Evolutionary conservation across 2,888 invertebrate genomes (phyloP), one percentile per base, ranked within the genome.

Genomic region (Cheilosia scutellata): DNA sequence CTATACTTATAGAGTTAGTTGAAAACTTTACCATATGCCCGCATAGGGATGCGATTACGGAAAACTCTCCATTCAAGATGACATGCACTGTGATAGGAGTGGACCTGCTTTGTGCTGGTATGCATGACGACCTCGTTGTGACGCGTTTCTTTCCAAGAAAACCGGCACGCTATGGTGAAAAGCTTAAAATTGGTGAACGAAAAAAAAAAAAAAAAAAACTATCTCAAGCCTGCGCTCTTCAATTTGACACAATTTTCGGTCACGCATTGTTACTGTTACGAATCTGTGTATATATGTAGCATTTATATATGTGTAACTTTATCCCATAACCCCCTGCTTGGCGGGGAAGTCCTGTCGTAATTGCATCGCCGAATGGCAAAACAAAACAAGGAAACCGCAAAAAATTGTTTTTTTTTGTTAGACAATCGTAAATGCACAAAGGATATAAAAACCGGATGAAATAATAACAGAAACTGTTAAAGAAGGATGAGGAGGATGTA

Each of bases 231-330:
- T 86, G 86, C 86, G 86, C 86, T 76, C 57, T 86, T 11, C 40
- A 57, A 68, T 71, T 86, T 86, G 86, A 86, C 86, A 86, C 86
- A 86, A 66, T 71, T 86, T 82, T 86, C 71, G 29, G 60, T 53
- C 62, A 68, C 66, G 65, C 79, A 84, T 80, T 84, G 76, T 77
- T 77, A 57, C 76, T 72, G 60, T 47, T 49, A 53, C 71, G 40
- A 58, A 25, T 37, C 49, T 71, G 60, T 66, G 65, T 66, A 60
- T 44, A 25, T 42, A 42, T 68, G 53, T 66, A 53, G 53, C 40
- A 62, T 72, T 76, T 80, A 62, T 20, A 20, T 20, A 20, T 60
- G 65, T 53, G 55, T 60, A 44, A 42, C 31, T 60, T 5, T n/a
- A 25, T 62, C 20, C 53, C 55, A n/a, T n/a, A 66, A 25, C 27